Evolutionary conservation across 2,888 invertebrate genomes (phyloP).

Genomic region (Archips crataeganus): DNA sequence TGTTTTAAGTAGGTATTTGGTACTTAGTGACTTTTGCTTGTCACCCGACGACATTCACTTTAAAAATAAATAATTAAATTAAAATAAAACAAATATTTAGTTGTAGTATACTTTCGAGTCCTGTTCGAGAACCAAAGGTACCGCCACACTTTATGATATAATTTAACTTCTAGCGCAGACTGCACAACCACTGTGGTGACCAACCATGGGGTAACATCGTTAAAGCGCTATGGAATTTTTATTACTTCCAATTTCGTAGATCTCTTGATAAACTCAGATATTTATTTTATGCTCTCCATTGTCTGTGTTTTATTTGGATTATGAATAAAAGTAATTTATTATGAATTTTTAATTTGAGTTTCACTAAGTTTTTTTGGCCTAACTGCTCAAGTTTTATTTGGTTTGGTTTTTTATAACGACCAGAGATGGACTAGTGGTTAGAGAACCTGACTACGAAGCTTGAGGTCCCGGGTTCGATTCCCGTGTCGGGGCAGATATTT

Average conservation of each 20-base stretch:
- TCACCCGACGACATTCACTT: too few relatives aligned
- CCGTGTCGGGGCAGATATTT: too few relatives aligned
- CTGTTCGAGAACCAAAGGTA: slow-evolving; percentile 51
- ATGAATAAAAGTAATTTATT: slow-evolving; percentile 31
- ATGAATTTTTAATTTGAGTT: slow-evolving; percentile 15
- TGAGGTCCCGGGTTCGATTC: too few relatives aligned
- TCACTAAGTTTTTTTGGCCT: neutral
- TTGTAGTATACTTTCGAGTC: slow-evolving; percentile 14
- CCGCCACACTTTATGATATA: slow-evolving; percentile 43
- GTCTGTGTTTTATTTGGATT: slow-evolving; percentile 33
- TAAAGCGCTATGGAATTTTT: slow-evolving; percentile 44
- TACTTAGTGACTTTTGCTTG: too few relatives aligned
- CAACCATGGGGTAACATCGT: slow-evolving; percentile 42
- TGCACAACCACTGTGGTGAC: slow-evolving; percentile 34
- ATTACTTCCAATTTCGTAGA: slow-evolving; percentile 42
- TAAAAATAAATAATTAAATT: too few relatives aligned
- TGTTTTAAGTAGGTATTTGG: too few relatives aligned
- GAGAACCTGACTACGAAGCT: too few relatives aligned
- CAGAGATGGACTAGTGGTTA: too few relatives aligned
- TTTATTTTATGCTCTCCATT: slow-evolving; percentile 38
- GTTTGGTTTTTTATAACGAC: too few relatives aligned
- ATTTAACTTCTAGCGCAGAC: slow-evolving; percentile 44
- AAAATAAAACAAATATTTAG: too few relatives aligned
- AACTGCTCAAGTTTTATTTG: neutral
- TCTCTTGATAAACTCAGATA: slow-evolving; percentile 41